A percentile compares a stretch with the other conserved stretches of the same genome.
Conservation (phyloP, 2,797 vertebrate genomes). For the Enteromius fasciolatus region DNA sequence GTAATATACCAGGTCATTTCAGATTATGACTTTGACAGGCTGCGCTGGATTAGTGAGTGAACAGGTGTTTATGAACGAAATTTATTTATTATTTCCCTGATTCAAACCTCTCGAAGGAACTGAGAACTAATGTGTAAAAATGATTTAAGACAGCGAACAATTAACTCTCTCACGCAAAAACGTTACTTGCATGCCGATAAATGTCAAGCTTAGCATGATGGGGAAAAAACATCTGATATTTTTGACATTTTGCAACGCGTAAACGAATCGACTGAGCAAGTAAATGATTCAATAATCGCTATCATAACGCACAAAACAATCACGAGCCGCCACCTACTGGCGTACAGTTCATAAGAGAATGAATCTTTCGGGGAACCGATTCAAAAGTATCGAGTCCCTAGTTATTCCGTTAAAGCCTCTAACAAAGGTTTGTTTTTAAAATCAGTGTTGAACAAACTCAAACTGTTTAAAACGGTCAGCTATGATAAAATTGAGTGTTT, state of each 20-base stretch:
- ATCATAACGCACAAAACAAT: too few species aligned
- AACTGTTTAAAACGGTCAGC: not conserved
- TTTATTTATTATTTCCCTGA: not conserved
- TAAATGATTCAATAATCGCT: not conserved
- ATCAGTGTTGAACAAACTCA: not conserved
- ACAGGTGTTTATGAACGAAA: not conserved
- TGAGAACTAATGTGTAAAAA: not conserved
- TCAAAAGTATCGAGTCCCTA: not conserved
- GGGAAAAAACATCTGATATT: not conserved
- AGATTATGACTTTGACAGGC: not conserved
- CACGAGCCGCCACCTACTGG: not conserved
- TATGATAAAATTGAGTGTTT: not conserved
- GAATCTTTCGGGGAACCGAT: slow-evolving; percentile 3
- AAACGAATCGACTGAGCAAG: not conserved
- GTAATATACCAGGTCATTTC: not conserved
- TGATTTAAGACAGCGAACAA: not conserved
- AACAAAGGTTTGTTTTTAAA: not conserved
- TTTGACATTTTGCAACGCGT: not conserved
- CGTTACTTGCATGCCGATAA: not conserved
- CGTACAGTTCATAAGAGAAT: not conserved
- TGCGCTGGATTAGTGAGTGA: not conserved
- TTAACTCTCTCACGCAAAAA: too few species aligned
- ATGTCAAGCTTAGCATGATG: too few species aligned
- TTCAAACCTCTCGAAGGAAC: not conserved
- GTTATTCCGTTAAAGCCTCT: not conserved